These are phyloP conservation scores for Cybosia mesomella DNA, from an alignment of 2,888 invertebrate species.

Conservation along the genomic window DNA sequence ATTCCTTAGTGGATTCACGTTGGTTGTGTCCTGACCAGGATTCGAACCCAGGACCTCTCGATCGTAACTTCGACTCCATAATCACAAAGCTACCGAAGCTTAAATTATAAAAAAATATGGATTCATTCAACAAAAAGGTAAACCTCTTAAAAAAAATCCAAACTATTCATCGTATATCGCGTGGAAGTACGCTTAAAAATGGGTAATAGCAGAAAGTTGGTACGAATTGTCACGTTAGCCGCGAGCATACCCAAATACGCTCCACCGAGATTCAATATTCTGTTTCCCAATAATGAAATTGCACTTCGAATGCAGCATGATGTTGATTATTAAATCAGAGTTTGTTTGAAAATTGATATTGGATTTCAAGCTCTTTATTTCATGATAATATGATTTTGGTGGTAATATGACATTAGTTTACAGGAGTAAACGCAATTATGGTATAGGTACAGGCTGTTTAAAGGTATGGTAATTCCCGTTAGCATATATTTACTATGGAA, in stretches of 20 bases:
- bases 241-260: constrained; percentile 69
- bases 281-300: constrained; percentile 79
- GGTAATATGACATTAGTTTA: neutral
- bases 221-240: constrained; percentile 71
- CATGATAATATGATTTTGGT: constrained; percentile 31
- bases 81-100: no score
- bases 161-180: neutral
- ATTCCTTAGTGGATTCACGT: no score
- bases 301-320: constrained; percentile 79
- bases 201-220: constrained; percentile 60
- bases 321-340: constrained; percentile 80
- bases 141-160: no score
- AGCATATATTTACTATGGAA: no score
- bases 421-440: neutral
- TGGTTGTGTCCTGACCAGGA: no score
- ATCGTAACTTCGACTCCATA: no score
- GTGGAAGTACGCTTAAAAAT: neutral
- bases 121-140: no score
- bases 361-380: constrained; percentile 51
- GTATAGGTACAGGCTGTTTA: neutral
- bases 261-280: constrained; percentile 77
- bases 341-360: constrained; percentile 63
- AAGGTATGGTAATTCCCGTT: no score
- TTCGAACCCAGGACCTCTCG: no score
- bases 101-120: no score